Base-by-base conservation (phyloP, 2,888 invertebrate genomes). In the Fragum fragum region DNA sequence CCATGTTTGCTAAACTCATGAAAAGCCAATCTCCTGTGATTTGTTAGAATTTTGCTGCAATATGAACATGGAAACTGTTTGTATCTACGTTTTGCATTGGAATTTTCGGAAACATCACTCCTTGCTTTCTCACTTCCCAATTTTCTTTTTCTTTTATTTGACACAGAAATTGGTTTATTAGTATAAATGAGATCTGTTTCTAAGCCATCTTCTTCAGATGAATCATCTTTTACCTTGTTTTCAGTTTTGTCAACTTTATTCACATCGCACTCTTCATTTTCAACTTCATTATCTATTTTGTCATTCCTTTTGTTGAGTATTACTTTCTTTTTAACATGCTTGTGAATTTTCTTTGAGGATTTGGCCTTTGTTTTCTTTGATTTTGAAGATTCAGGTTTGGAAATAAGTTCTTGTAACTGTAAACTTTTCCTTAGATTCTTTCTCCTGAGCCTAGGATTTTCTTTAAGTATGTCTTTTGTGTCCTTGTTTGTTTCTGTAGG, bases 1-100 rank as follows among this genome's bases (percentile, higher is more conserved):
- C 83, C 86, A 81, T 86, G 86, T 36, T 83, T 81, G 42, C 83
- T 81, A 55, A 72, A 86, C 71, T 81, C 81, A 63, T 86, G 86
- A 53, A 86, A 86, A 6, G 73, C 78, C 6, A 76, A 73, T 53
- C 86, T 28, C 36, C 83, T 86, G 18, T 68, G 73, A 52, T 77
- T 86, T 1, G 86, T 80, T 32, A 86, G 55, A 26, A 78, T 74
- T 53, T 72, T 83, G 18, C 76, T 42, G 69, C 86, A 86, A 26
- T 72, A 61, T 29, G 79, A 59, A 66, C 86, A 86, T 7, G 86
- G 83, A 69, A 76, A 79, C 21, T 47, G 53, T 63, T 80, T 76
- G 26, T 63, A 42, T 42, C 57, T 69, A 61, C 85, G 29, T 21
- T 26, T 28, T 61, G 47, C 39, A 78, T 36, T 6, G 36, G 78